phyloP scores from a whole-genome alignment of 2,113 vertebrate genomes.

The Tetraodon nigroviridis region DNA sequence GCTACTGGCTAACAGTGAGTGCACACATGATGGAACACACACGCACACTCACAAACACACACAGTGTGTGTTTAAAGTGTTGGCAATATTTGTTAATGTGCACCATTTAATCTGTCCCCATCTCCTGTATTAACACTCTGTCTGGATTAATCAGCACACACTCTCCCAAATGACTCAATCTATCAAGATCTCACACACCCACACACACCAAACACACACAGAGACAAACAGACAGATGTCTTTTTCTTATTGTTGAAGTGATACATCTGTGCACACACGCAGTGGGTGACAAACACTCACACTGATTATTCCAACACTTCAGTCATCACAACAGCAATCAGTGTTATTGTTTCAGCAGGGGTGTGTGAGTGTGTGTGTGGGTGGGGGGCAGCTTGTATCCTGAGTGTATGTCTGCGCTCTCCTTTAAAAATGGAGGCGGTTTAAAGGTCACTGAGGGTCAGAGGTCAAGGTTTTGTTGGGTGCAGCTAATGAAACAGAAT shows the following conservation, averaged over 20 bases:
- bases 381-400: constrained; percentile 2
- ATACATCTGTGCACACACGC: constrained; percentile 26
- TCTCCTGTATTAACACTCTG: constrained; percentile 69
- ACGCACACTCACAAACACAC: constrained; percentile 7
- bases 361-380: constrained; percentile 20
- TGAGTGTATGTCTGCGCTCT: constrained; percentile 1
- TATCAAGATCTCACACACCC: constrained; percentile 46
- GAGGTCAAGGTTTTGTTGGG: constrained; percentile 37
- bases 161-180: constrained; percentile 71
- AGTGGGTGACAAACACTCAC: constrained; percentile 59
- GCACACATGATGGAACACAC: constrained; percentile 7
- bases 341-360: constrained; percentile 69
- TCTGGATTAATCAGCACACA: constrained; percentile 67
- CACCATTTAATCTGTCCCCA: constrained; percentile 67
- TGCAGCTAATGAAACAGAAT: constrained; percentile 26
- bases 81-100: constrained; percentile 65
- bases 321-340: constrained; percentile 67
- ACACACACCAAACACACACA: constrained; percentile 30
- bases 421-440: constrained; percentile 19
- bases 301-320: constrained; percentile 64
- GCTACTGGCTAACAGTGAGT: constrained; percentile 68
- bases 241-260: constrained; percentile 49
- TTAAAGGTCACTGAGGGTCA: constrained; percentile 13
- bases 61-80: constrained; percentile 38
- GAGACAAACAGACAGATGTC: constrained; percentile 14